A percentile compares a stretch with the other conserved stretches of the same genome.
These are phyloP conservation scores for Sarcophaga peregrina DNA, from an alignment of 1,140 invertebrate species.

Conservation along the genomic window DNA sequence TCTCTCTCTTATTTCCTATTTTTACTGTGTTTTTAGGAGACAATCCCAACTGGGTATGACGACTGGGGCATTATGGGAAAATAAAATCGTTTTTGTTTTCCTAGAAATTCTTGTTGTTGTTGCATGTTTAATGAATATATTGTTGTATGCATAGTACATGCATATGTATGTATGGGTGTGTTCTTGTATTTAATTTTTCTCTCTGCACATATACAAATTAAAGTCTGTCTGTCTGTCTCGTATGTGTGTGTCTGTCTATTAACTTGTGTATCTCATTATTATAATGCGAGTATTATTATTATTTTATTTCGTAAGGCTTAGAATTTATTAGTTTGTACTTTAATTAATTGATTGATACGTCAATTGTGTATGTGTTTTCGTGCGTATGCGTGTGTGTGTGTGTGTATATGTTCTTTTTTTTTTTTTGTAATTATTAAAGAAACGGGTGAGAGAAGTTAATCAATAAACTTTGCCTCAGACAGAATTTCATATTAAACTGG, in stretches of 20 bases:
- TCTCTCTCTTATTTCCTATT: not conserved
- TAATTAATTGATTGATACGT: slow-evolving; percentile 38
- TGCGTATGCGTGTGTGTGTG: no score
- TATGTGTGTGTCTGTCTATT: not conserved
- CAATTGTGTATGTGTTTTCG: not conserved
- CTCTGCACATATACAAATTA: not conserved
- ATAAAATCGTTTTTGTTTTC: not conserved
- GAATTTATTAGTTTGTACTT: slow-evolving; percentile 31
- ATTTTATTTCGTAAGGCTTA: not conserved
- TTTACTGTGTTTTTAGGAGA: not conserved
- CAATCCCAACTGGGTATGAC: slow-evolving; percentile 16
- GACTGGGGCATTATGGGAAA: not conserved
- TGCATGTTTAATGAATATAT: not conserved
- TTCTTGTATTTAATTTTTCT: no score
- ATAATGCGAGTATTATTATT: not conserved
- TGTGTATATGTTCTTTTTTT: no score
- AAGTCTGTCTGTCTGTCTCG: not conserved
- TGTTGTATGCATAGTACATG: no score
- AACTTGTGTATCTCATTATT: slow-evolving; percentile 9
- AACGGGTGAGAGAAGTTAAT: not conserved
- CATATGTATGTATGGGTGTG: no score
- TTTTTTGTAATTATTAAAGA: not conserved
- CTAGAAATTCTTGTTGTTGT: not conserved
- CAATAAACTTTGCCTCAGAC: not conserved
- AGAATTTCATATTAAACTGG: not conserved